phyloP scores from a whole-genome alignment of 1,140 invertebrate genomes.

The Temnothorax nylanderi region DNA sequence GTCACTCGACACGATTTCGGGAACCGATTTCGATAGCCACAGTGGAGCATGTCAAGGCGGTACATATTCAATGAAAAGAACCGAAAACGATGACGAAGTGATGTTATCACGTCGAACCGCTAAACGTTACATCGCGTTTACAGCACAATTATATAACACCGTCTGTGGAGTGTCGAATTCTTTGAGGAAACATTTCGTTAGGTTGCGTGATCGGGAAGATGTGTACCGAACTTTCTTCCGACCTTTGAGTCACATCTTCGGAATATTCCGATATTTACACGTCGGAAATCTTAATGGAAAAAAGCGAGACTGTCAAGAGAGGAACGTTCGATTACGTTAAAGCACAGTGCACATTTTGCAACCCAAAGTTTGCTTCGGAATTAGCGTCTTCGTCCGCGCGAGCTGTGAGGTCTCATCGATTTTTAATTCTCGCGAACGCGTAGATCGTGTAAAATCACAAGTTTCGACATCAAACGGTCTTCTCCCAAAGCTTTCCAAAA shows the following conservation, averaged over 20 bases:
- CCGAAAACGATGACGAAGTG: slow-evolving; percentile 57
- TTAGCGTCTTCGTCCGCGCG: neutral
- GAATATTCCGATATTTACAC: neutral
- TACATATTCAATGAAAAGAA: neutral
- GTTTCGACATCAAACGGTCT: slow-evolving; percentile 33
- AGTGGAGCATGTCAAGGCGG: neutral
- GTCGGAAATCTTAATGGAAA: slow-evolving; percentile 10
- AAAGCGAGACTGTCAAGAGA: neutral
- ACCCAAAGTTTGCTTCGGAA: slow-evolving; percentile 2
- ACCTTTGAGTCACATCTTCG: neutral
- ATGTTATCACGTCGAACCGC: slow-evolving; percentile 50
- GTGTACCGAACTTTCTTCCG: slow-evolving; percentile 67
- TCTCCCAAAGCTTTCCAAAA: slow-evolving; percentile 24
- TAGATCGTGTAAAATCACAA: neutral
- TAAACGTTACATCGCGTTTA: slow-evolving; percentile 37
- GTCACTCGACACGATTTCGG: slow-evolving; percentile 18
- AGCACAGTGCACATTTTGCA: neutral
- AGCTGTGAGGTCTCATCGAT: neutral
- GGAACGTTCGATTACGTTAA: neutral
- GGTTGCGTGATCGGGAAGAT: slow-evolving; percentile 53
- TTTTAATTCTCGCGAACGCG: neutral
- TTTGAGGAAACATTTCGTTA: slow-evolving; percentile 67
- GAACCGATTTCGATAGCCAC: slow-evolving; percentile 20
- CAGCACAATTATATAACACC: slow-evolving; percentile 55
- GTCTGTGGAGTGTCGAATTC: neutral